Conservation (phyloP, 2,888 invertebrate genomes). For the Fragum whitleyi region DNA sequence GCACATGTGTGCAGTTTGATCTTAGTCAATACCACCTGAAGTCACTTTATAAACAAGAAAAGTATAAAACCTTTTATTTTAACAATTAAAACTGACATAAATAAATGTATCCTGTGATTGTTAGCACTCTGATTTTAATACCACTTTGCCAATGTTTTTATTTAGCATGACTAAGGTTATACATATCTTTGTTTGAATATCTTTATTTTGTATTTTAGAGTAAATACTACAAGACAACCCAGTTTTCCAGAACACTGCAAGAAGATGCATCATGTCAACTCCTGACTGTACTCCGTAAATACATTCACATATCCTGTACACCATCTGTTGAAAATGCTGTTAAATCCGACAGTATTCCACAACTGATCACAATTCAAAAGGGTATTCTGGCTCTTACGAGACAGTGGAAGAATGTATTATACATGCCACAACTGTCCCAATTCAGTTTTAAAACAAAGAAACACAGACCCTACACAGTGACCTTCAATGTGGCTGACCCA, state of each 20-base stretch:
- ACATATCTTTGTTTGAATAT: too few relatives aligned
- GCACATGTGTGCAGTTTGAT: too few relatives aligned
- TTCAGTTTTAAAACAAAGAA: constrained; percentile 91
- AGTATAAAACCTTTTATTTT: too few relatives aligned
- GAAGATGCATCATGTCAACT: constrained; percentile 98
- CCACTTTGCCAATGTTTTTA: too few relatives aligned
- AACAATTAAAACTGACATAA: too few relatives aligned
- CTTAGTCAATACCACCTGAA: too few relatives aligned
- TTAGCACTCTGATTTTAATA: too few relatives aligned
- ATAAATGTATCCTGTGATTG: too few relatives aligned
- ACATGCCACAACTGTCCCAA: constrained; percentile 95
- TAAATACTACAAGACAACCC: constrained; percentile 93
- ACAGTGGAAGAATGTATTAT: constrained; percentile 98
- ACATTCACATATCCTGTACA: constrained; percentile 90
- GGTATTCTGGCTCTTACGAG: constrained; percentile 98
- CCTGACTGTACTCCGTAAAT: constrained; percentile 94
- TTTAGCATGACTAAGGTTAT: too few relatives aligned
- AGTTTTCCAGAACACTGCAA: constrained; percentile 94
- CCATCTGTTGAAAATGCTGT: constrained; percentile 93
- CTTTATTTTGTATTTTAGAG: constrained; percentile 15
- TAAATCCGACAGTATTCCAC: constrained; percentile 93
- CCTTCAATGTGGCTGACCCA: constrained; percentile 90
- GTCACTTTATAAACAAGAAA: too few relatives aligned
- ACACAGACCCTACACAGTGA: constrained; percentile 91
- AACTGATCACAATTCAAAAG: constrained; percentile 94